Conservation (phyloP, 2,888 invertebrate species). For the Acrobasis suavella region DNA sequence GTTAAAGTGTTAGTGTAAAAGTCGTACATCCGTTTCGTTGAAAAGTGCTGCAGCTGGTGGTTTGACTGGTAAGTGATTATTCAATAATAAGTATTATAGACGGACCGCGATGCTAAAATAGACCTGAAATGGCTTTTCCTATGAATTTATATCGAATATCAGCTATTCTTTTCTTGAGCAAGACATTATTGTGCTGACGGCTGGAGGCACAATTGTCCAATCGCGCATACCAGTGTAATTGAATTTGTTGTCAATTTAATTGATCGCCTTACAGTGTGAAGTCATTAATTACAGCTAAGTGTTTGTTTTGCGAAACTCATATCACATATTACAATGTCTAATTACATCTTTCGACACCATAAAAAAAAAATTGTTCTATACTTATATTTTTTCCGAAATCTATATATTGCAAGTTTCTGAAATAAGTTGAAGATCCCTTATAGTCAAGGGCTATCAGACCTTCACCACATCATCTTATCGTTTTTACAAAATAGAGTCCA, state of each 20-base stretch:
- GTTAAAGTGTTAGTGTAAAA: slow-evolving; percentile 2
- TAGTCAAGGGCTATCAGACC: too few species aligned
- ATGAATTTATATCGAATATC: not conserved
- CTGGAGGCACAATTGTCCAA: not conserved
- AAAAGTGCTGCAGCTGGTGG: not conserved
- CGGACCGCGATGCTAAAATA: not conserved
- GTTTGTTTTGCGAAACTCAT: not conserved
- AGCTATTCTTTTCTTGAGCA: not conserved
- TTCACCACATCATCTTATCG: too few species aligned
- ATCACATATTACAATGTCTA: too few species aligned
- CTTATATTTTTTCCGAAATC: too few species aligned
- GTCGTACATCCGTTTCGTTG: not conserved
- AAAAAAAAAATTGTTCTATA: too few species aligned
- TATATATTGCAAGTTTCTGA: too few species aligned
- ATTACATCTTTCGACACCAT: too few species aligned
- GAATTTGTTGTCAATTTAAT: slow-evolving; percentile 10
- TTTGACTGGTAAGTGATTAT: slow-evolving; percentile 3
- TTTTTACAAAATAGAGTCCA: too few species aligned
- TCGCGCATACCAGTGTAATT: not conserved
- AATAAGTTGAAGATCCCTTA: too few species aligned
- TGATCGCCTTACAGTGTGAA: not conserved
- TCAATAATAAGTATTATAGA: not conserved
- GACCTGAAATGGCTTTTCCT: not conserved
- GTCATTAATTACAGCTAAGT: not conserved
- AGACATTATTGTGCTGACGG: not conserved